A percentile compares a stretch with the other conserved stretches of the same genome.
Conservation (phyloP, 1,140 invertebrate species). For the Gonatopus flavifemur region DNA sequence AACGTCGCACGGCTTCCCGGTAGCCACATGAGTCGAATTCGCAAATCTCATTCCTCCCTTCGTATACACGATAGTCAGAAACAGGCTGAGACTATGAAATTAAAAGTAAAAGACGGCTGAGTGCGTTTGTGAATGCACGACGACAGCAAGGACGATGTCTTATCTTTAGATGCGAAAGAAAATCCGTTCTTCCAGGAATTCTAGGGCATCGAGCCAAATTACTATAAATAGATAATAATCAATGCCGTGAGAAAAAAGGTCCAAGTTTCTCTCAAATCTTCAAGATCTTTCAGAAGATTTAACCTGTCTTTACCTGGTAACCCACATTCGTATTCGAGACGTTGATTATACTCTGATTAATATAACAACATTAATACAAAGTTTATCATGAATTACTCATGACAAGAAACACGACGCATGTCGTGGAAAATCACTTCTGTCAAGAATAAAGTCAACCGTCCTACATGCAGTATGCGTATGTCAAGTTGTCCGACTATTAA, state of each 20-base stretch:
- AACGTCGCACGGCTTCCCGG: constrained; percentile 48
- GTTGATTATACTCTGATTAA: too few relatives aligned
- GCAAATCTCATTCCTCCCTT: constrained; percentile 41
- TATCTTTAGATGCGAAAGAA: constrained; percentile 41
- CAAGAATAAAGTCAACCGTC: too few relatives aligned
- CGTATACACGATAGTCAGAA: not conserved
- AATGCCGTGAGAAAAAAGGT: constrained; percentile 42
- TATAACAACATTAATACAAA: too few relatives aligned
- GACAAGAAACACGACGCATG: too few relatives aligned
- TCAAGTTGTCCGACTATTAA: too few relatives aligned
- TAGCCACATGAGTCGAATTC: constrained; percentile 53
- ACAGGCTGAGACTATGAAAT: not conserved
- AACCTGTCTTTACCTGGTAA: too few relatives aligned
- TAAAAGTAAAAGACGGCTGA: not conserved
- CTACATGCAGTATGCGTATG: constrained; percentile 20
- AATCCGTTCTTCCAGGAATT: constrained; percentile 38
- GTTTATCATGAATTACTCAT: too few relatives aligned
- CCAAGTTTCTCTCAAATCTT: too few relatives aligned
- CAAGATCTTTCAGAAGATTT: too few relatives aligned
- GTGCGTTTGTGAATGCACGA: constrained; percentile 40
- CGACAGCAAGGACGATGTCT: constrained; percentile 53
- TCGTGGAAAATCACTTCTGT: too few relatives aligned
- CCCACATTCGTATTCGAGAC: too few relatives aligned
- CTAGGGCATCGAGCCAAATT: constrained; percentile 46
- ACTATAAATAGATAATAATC: constrained; percentile 54